A percentile compares a stretch with the other conserved stretches of the same genome.
phyloP scores from a whole-genome alignment of 2,888 invertebrate species.

The Cyclophora punctaria region DNA sequence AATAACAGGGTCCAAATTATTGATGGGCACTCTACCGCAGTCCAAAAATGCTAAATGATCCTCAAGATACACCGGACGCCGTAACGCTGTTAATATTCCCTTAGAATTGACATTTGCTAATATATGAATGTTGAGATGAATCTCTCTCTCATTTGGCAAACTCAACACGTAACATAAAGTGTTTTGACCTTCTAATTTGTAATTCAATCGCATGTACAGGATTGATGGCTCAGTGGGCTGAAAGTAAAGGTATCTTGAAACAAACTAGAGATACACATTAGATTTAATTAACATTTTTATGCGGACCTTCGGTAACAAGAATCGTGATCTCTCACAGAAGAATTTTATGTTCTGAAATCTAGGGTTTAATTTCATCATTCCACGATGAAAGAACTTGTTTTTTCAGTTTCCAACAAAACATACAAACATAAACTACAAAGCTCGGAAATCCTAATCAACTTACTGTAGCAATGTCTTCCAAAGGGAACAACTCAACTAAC shows the following conservation, averaged over 20 bases:
- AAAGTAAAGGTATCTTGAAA: constrained; percentile 13
- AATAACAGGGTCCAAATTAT: constrained; percentile 65
- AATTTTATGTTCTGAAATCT: too few relatives aligned
- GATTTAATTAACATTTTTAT: too few relatives aligned
- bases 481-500: constrained; percentile 46
- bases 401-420: too few relatives aligned
- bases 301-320: too few relatives aligned
- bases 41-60: constrained; percentile 51
- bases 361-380: too few relatives aligned
- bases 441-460: not conserved
- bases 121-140: constrained; percentile 45
- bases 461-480: constrained; percentile 54
- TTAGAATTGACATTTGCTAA: constrained; percentile 38
- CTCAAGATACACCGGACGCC: constrained; percentile 29
- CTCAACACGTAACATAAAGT: constrained; percentile 53
- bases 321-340: too few relatives aligned
- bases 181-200: constrained; percentile 41
- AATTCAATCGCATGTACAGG: constrained; percentile 44
- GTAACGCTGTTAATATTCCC: constrained; percentile 48
- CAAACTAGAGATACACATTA: too few relatives aligned
- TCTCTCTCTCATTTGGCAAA: constrained; percentile 50
- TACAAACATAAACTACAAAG: too few relatives aligned
- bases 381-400: too few relatives aligned
- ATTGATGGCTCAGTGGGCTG: constrained; percentile 47
- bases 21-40: constrained; percentile 64